These are phyloP conservation scores for Artemia sp. DNA, from an alignment of 2,888 invertebrate genomes.

Conservation along the genomic window DNA sequence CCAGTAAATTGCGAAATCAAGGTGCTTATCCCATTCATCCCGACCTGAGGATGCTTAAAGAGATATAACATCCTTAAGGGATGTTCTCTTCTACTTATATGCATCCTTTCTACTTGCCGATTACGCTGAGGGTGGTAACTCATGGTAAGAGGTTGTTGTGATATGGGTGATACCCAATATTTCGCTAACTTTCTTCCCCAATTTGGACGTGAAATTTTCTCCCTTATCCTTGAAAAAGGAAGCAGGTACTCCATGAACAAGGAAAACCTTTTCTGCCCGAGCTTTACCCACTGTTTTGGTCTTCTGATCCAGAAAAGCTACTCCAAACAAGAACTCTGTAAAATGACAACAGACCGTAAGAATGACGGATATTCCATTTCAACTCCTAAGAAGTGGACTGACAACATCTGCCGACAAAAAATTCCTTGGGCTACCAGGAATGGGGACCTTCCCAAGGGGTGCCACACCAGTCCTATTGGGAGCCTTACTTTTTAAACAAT, in stretches of 20 bases:
- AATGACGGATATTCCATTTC: no score
- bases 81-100: background rate
- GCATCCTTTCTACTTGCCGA: background rate
- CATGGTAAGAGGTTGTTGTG: background rate
- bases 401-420: background rate
- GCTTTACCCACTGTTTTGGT: no score
- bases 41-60: background rate
- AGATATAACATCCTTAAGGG: background rate
- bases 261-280: no score
- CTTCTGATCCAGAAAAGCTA: no score
- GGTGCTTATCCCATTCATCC: background rate
- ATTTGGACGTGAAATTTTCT: no score
- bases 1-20: background rate
- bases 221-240: no score
- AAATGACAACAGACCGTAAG: no score
- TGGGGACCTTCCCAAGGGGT: background rate
- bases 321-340: no score
- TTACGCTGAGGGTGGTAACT: background rate
- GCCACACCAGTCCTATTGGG: background rate
- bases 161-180: background rate
- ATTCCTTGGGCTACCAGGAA: background rate
- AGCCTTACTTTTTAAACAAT: background rate
- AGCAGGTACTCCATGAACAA: no score
- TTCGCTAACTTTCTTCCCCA: no score
- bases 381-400: background rate